Evolutionary conservation across 2,797 vertebrate genomes (phyloP).

Genomic region (Chrysocyon brachyurus): DNA sequence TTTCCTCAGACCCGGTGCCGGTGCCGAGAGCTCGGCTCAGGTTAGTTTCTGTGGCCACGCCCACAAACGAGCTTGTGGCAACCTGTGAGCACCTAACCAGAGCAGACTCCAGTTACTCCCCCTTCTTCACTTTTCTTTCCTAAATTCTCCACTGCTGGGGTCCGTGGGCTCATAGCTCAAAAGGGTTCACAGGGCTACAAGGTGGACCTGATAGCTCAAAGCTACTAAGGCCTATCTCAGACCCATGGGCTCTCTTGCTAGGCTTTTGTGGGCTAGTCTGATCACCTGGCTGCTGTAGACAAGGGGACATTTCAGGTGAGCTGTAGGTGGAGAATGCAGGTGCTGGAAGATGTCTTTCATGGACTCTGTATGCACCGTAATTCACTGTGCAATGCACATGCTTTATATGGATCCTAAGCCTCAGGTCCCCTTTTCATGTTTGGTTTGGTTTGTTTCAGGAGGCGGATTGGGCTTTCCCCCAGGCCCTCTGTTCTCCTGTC

Average conservation of each 20-base stretch:
- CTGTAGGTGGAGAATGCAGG: not conserved
- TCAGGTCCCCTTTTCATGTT: not conserved
- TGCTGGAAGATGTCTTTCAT: accelerated
- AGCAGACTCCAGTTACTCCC: not conserved
- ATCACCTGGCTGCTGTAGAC: not conserved
- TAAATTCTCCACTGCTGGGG: not conserved
- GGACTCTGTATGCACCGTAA: no score
- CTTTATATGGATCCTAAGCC: not conserved
- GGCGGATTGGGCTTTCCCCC: not conserved
- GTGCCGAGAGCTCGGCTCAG: not conserved
- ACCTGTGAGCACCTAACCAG: not conserved
- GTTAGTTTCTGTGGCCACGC: not conserved
- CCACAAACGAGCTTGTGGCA: not conserved
- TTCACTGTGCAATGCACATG: not conserved
- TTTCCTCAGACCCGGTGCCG: not conserved
- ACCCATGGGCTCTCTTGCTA: not conserved
- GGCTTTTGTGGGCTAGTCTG: not conserved
- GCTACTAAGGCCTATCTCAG: not conserved
- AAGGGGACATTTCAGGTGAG: not conserved
- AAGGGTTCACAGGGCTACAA: not conserved
- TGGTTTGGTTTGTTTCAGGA: not conserved
- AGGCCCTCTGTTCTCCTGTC: not conserved
- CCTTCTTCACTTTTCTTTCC: not conserved
- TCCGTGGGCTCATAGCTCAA: not conserved
- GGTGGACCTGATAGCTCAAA: not conserved